Evolutionary conservation across 2,797 vertebrate species (phyloP), one percentile per base, ranked within the genome.

Genomic region (Kryptolebias ocellatus): DNA sequence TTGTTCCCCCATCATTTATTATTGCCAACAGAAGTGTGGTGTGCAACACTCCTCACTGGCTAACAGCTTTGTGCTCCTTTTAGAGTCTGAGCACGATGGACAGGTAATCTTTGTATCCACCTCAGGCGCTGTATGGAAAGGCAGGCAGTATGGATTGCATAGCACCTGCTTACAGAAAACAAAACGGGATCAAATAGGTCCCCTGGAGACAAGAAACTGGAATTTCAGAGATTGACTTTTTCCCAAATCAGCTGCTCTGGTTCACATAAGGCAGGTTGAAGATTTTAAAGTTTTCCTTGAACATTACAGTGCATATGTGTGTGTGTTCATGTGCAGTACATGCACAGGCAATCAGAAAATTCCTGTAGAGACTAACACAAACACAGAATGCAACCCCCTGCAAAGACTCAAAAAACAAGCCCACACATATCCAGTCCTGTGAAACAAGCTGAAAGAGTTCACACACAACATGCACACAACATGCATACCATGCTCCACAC

Each of bases 21-120:
- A 71, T 81, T 64, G 66, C 71, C 85, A 87, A 66, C 79, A 81
- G 74, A 74, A 87, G 80, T 78, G 75, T 39, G 42, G 69, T 74
- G 76, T 57, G 60, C 76, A 64, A 71, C 74, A 64, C 70, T 84
- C 76, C 63, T 54, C 70, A 79, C 72, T 80, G 84, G 81, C 64
- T 64, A 51, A 67, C 83, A 53, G 60, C 44, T 56, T 66, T 56
- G 73, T 67, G 83, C 73, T 82, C 83, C 86, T 79, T 83, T 81
- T 70, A 67, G 64, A 79, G 76, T 55, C 74, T 73, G 83, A 84
- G 72, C 79, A 86, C 83, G 83, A 84, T 70, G 85, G 84, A 85
- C 80, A 80, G 83, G 74, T 83, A 84, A 87, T 87, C 86, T 87
- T 84, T 84, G 78, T 53, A 5, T 70, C 52, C 6, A 42, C 73